Conservation (phyloP, 2,113 vertebrate genomes). For the Colistium nudipinnis region DNA sequence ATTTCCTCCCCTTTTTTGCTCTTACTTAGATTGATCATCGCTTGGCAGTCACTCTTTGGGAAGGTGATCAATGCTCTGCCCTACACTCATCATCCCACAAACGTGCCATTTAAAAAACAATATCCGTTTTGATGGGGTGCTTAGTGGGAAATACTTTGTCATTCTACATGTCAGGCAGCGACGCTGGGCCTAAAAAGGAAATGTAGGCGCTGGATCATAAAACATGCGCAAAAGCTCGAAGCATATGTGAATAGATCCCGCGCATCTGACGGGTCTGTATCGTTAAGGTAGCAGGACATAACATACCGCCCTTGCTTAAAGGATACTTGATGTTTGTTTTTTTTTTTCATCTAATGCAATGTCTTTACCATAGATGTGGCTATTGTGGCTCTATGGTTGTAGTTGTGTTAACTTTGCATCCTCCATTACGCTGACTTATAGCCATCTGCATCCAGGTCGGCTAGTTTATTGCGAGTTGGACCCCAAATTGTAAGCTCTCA, state of each 20-base stretch:
- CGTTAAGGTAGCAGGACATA: background rate
- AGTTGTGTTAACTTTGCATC: background rate
- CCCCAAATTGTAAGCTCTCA: background rate
- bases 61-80: constrained; percentile 56
- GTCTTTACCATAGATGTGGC: background rate
- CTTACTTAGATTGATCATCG: constrained; percentile 51
- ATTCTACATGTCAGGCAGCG: constrained; percentile 23
- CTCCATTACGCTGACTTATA: background rate
- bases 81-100: constrained; percentile 47
- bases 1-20: constrained; percentile 55
- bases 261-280: background rate
- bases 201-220: background rate
- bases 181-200: background rate
- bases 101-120: constrained; percentile 56
- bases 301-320: background rate
- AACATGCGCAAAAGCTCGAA: background rate
- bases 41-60: constrained; percentile 43
- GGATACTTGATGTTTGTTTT: background rate
- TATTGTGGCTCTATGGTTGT: background rate
- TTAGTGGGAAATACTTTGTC: constrained; percentile 24
- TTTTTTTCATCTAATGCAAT: no score
- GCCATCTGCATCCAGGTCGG: background rate
- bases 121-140: constrained; percentile 27
- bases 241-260: background rate
- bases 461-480: background rate